These are phyloP conservation scores for Semibalanus balanoides DNA, from an alignment of 1,140 invertebrate genomes.

Conservation along the genomic window DNA sequence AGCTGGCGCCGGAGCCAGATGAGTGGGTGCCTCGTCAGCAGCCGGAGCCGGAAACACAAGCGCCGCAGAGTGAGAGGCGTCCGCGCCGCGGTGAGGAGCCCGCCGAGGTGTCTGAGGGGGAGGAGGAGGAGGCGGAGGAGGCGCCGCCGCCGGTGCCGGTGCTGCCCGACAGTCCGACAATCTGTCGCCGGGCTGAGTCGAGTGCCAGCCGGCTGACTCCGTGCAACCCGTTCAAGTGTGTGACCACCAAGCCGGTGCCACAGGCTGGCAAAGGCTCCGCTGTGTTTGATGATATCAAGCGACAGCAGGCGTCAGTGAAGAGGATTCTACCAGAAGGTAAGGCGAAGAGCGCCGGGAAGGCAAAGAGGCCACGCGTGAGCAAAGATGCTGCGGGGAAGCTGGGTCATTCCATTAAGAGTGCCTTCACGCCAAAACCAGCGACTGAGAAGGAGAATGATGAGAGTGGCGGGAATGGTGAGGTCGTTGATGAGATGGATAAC, in stretches of 20 bases:
- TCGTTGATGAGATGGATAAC: background rate
- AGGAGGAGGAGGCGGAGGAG: constrained; percentile 23
- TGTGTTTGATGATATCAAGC: background rate
- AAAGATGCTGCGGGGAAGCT: background rate
- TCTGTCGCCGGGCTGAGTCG: too few species aligned
- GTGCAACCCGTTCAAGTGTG: background rate
- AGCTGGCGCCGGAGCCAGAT: constrained; percentile 6
- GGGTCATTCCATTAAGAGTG: background rate
- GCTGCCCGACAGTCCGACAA: background rate
- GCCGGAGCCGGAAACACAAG: background rate
- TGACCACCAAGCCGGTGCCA: background rate
- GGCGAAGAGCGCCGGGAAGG: background rate
- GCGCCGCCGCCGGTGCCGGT: background rate
- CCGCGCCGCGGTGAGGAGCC: background rate
- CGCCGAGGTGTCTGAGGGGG: constrained; percentile 11
- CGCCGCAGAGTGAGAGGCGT: background rate
- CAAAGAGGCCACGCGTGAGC: background rate
- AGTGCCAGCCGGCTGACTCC: too few species aligned
- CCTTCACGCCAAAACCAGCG: background rate
- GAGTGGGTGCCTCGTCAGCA: constrained; percentile 8
- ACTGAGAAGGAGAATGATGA: background rate
- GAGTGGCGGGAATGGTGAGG: background rate
- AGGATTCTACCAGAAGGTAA: background rate
- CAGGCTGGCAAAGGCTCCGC: background rate
- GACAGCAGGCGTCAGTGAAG: background rate